Evolutionary conservation across 2,888 invertebrate genomes (phyloP).

Genomic region (Cartodere bifasciata): DNA sequence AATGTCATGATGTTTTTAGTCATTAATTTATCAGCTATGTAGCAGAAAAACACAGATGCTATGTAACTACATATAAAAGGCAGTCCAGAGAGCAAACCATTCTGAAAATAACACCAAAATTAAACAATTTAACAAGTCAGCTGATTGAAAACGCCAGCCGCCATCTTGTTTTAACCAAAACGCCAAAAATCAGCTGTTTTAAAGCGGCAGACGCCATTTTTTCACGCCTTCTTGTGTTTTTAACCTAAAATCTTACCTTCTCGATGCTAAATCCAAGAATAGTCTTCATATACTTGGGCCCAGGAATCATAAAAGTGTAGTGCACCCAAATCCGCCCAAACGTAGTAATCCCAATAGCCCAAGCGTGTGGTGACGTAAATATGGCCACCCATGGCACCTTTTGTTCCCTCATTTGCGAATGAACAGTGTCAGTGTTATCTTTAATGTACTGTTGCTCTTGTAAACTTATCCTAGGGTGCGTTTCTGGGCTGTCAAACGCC

Average conservation of each 20-base stretch:
- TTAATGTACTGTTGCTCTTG: constrained; percentile 54
- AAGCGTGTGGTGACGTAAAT: constrained; percentile 49
- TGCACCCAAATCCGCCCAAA: constrained; percentile 67
- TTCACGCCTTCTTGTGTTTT: no score
- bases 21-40: constrained; percentile 50
- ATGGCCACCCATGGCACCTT: constrained; percentile 54
- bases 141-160: no score
- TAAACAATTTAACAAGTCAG: no score
- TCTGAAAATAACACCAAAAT: constrained; percentile 32
- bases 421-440: constrained; percentile 41
- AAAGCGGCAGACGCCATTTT: no score
- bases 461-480: constrained; percentile 53
- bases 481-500: constrained; percentile 54
- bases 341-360: constrained; percentile 59
- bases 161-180: no score
- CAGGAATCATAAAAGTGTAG: constrained; percentile 57
- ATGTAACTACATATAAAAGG: constrained; percentile 59
- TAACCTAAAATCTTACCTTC: constrained; percentile 32
- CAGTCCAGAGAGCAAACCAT: constrained; percentile 52
- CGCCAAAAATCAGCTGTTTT: no score
- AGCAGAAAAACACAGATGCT: constrained; percentile 57
- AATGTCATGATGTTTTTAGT: constrained; percentile 44
- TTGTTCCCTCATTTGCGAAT: constrained; percentile 35
- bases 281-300: constrained; percentile 58
- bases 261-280: constrained; percentile 55